phyloP scores from a whole-genome alignment of 2,888 invertebrate species.

The Ecliptopera silaceata region DNA sequence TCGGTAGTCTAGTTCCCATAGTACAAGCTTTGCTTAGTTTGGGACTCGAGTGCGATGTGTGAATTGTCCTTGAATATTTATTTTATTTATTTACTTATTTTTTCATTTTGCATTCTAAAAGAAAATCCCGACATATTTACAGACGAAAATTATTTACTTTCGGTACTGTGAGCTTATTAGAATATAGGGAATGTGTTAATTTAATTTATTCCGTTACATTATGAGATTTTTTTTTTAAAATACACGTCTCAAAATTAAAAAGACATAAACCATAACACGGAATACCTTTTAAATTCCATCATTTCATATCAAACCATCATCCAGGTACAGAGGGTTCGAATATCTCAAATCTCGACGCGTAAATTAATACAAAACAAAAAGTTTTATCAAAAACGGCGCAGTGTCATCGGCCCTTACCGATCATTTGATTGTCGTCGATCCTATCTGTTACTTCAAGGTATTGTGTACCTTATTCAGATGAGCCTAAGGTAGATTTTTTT shows the following conservation, averaged over 20 bases:
- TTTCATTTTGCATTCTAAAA: too few species aligned
- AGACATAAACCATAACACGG: conserved; percentile 3
- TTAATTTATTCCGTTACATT: too few species aligned
- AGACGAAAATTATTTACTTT: too few species aligned
- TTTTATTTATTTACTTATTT: too few species aligned
- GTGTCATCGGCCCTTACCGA: conserved; percentile 74
- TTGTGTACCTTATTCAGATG: conserved; percentile 11
- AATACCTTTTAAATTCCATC: conserved; percentile 33
- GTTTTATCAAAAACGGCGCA: conserved; percentile 68
- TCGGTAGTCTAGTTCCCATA: too few species aligned
- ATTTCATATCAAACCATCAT: conserved; percentile 36
- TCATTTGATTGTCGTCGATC: conserved; percentile 59
- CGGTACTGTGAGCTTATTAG: too few species aligned
- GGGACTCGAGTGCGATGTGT: too few species aligned
- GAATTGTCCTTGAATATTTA: too few species aligned
- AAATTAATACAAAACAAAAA: conserved; percentile 70
- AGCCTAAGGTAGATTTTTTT: not conserved
- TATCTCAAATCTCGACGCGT: conserved; percentile 57
- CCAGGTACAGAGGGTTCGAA: conserved; percentile 17
- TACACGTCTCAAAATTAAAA: not conserved
- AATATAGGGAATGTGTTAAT: too few species aligned
- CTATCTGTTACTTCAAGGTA: conserved; percentile 36
- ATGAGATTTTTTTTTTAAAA: too few species aligned
- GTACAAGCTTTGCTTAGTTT: too few species aligned
- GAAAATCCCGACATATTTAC: too few species aligned